phyloP scores from a whole-genome alignment of 2,888 invertebrate genomes.

The Pterostichus madidus region DNA sequence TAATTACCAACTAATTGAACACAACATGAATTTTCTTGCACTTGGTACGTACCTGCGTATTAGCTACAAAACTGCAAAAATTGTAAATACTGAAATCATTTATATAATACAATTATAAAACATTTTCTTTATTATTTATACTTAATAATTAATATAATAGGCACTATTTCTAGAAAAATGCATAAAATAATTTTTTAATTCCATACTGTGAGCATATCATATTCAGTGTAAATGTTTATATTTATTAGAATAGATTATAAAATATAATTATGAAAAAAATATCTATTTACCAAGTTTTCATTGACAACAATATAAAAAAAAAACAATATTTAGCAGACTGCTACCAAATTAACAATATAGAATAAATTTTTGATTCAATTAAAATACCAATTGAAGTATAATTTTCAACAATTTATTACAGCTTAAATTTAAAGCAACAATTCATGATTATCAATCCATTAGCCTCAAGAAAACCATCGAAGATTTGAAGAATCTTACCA shows the following conservation, averaged over 20 bases:
- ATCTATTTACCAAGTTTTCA: neutral
- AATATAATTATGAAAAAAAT: neutral
- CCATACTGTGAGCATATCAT: slow-evolving; percentile 22
- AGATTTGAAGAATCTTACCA: slow-evolving; percentile 72
- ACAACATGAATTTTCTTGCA: no score
- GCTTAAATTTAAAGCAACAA: slow-evolving; percentile 28
- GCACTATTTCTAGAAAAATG: slow-evolving; percentile 53
- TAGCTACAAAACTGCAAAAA: no score
- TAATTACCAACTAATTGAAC: no score
- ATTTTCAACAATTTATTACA: slow-evolving; percentile 35
- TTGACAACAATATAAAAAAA: slow-evolving; percentile 21
- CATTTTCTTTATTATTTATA: slow-evolving; percentile 33
- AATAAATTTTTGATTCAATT: slow-evolving; percentile 34
- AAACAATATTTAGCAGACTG: slow-evolving; percentile 3
- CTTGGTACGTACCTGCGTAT: no score
- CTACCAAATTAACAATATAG: slow-evolving; percentile 31
- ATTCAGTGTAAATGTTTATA: slow-evolving; percentile 36
- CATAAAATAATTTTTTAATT: slow-evolving; percentile 36
- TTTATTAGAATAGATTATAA: slow-evolving; percentile 14
- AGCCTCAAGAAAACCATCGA: no score
- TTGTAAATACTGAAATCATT: neutral
- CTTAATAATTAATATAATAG: slow-evolving; percentile 36
- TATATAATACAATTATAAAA: neutral
- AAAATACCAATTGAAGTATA: slow-evolving; percentile 10
- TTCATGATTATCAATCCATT: neutral